Conservation (phyloP, 2,888 invertebrate species). For the Ochropleura plecta region DNA sequence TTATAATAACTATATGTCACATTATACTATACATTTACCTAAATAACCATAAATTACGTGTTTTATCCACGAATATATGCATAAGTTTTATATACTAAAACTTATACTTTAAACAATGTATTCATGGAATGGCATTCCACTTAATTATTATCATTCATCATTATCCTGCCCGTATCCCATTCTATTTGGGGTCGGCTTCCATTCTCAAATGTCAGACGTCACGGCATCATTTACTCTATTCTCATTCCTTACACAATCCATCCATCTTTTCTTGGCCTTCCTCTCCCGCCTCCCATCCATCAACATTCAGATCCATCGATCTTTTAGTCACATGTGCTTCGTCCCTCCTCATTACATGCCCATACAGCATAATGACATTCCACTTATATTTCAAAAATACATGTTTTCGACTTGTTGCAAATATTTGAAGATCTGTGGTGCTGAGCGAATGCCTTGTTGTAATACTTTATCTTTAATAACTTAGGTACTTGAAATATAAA, state of each 20-base stretch:
- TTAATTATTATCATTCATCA: too few species aligned
- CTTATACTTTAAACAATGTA: not conserved
- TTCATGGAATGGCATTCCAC: not conserved
- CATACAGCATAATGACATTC: not conserved
- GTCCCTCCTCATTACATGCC: too few species aligned
- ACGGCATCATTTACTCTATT: too few species aligned
- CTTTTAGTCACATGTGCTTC: too few species aligned
- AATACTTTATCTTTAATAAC: conserved; percentile 46
- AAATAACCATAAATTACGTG: not conserved
- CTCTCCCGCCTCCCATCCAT: too few species aligned
- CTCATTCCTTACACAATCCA: too few species aligned
- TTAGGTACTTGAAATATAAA: conserved; percentile 50
- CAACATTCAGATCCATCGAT: too few species aligned
- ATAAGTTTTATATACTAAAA: not conserved
- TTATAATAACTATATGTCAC: not conserved
- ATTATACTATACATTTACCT: not conserved
- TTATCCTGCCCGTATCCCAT: too few species aligned
- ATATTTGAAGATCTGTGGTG: conserved; percentile 45
- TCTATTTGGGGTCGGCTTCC: too few species aligned
- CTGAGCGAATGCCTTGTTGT: conserved; percentile 47
- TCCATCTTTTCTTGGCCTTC: too few species aligned
- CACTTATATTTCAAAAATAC: not conserved
- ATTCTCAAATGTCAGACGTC: too few species aligned
- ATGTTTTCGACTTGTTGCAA: conserved; percentile 30
- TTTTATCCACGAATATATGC: not conserved